phyloP scores from a whole-genome alignment of 2,888 invertebrate genomes.

The Pherbina coryleti region DNA sequence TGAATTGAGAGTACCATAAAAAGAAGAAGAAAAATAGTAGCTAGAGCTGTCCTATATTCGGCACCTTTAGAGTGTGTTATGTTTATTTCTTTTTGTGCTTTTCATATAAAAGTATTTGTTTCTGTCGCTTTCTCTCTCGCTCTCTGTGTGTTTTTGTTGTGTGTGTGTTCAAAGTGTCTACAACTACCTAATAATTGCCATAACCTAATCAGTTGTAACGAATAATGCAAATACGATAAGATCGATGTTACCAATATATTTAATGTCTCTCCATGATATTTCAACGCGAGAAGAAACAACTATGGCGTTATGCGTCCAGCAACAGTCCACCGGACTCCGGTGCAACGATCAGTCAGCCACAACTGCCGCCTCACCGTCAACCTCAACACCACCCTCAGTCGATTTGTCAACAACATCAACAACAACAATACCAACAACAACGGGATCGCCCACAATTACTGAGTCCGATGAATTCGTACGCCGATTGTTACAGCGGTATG shows the following conservation, averaged over 20 bases:
- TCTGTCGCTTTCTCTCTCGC: neutral
- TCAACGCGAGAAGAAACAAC: conserved; percentile 68
- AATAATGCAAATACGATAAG: conserved; percentile 69
- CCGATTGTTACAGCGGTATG: conserved; percentile 41
- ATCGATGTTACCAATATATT: conserved; percentile 71
- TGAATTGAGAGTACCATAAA: conserved; percentile 10
- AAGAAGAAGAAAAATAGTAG: conserved; percentile 34
- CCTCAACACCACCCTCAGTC: conserved; percentile 63
- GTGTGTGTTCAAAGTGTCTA: conserved; percentile 13
- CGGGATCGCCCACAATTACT: neutral
- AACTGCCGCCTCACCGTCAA: conserved; percentile 64
- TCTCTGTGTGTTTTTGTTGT: neutral
- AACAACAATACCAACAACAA: conserved; percentile 18
- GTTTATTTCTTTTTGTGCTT: too few species aligned
- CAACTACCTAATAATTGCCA: conserved; percentile 49
- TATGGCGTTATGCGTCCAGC: conserved; percentile 70
- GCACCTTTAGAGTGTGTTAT: too few species aligned
- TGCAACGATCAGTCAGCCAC: conserved; percentile 63
- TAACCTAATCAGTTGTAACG: conserved; percentile 61
- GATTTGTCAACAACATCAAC: neutral
- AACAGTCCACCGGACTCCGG: conserved; percentile 60
- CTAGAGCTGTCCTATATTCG: too few species aligned
- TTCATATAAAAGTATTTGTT: neutral
- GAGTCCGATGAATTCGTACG: conserved; percentile 30
- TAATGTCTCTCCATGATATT: conserved; percentile 70